Percentiles rank a stretch among this genome's conserved stretches.
These are phyloP conservation scores for Chrysolina americana DNA, from an alignment of 2,888 invertebrate genomes.

Conservation along the genomic window DNA sequence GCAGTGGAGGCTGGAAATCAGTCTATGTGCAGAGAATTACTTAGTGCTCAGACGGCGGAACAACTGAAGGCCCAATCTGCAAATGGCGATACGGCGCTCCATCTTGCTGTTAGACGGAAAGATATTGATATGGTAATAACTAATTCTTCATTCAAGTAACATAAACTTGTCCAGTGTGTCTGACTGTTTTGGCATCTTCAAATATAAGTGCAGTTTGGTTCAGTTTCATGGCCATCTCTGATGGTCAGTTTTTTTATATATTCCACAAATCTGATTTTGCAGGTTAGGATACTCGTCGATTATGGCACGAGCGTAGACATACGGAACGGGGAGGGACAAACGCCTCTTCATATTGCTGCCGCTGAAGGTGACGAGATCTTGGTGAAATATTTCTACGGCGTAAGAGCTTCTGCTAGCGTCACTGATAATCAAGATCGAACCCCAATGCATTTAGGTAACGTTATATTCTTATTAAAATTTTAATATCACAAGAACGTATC, in stretches of 20 bases:
- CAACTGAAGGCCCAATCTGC: constrained; percentile 89
- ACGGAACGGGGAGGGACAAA: constrained; percentile 95
- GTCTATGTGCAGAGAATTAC: constrained; percentile 93
- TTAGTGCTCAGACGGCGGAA: constrained; percentile 88
- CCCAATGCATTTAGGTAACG: constrained; percentile 71
- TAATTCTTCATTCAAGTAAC: not conserved
- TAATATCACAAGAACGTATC: too few relatives aligned
- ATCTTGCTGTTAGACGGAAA: constrained; percentile 92
- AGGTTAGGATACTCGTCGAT: constrained; percentile 88
- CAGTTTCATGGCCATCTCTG: too few relatives aligned
- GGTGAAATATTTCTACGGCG: constrained; percentile 95
- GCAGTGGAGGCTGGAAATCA: constrained; percentile 97
- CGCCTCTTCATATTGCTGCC: constrained; percentile 95
- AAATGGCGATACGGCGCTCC: constrained; percentile 94
- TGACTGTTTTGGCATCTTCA: too few relatives aligned
- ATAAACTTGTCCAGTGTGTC: too few relatives aligned
- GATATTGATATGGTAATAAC: constrained; percentile 87
- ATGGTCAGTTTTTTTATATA: not conserved
- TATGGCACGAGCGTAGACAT: constrained; percentile 93
- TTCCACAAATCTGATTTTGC: constrained; percentile 18
- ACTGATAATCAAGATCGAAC: constrained; percentile 97
- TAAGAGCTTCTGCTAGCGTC: constrained; percentile 94
- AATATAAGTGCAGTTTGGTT: too few relatives aligned
- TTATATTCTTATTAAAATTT: too few relatives aligned
- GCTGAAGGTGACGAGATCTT: constrained; percentile 95